phyloP scores from a whole-genome alignment of 2,797 vertebrate species.

The Alectoris magna region DNA sequence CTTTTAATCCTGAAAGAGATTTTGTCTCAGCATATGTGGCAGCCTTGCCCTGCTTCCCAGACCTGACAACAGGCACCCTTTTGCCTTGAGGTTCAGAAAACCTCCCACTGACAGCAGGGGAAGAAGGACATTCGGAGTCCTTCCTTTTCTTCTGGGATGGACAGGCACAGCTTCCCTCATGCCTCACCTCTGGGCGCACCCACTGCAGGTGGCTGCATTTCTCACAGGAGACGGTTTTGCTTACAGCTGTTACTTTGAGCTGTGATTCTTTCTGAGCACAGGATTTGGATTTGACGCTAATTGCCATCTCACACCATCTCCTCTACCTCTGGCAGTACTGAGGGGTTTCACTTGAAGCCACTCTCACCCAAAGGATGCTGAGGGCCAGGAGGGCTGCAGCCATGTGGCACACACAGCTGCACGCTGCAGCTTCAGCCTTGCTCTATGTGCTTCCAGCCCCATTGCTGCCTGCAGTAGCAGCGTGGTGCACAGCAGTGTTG shows the following conservation, averaged over 20 bases:
- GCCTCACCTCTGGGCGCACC: neutral
- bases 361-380: neutral
- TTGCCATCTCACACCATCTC: neutral
- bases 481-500: neutral
- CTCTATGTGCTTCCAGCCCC: too few relatives aligned
- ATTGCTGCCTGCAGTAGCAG: neutral
- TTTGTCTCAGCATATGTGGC: neutral
- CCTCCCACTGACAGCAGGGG: accelerated
- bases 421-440: too few relatives aligned
- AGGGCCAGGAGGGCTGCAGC: neutral
- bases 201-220: accelerated
- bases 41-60: neutral
- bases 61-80: neutral
- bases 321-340: neutral
- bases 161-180: accelerated
- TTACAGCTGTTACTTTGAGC: neutral
- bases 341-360: neutral
- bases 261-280: neutral
- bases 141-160: neutral
- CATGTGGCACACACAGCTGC: neutral
- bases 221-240: neutral
- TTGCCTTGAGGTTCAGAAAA: neutral
- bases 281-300: neutral
- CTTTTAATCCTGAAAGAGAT: neutral
- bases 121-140: neutral